These are phyloP conservation scores for Drosophila carrolli DNA, from an alignment of 1,140 invertebrate species.

Conservation along the genomic window DNA sequence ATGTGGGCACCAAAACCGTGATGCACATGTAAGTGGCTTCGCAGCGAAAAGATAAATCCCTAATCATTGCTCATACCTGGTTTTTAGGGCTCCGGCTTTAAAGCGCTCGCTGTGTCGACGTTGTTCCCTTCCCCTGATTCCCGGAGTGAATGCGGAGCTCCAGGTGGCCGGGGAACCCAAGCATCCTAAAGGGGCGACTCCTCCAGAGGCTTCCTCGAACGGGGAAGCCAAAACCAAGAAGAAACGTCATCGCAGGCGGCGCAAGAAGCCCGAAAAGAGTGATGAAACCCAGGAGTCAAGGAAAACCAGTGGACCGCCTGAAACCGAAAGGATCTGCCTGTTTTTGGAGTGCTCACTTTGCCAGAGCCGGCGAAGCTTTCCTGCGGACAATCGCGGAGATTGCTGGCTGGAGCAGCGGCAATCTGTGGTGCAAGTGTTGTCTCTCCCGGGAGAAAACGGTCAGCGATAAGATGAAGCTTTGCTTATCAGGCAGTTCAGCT, in stretches of 20 bases:
- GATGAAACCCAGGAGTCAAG: background rate
- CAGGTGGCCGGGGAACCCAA: background rate
- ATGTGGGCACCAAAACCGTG: slow-evolving; percentile 63
- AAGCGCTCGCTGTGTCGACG: slow-evolving; percentile 64
- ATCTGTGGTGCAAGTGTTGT: slow-evolving; percentile 41
- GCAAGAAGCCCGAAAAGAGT: slow-evolving; percentile 1
- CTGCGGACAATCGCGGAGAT: slow-evolving; percentile 25
- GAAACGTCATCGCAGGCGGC: slow-evolving; percentile 23
- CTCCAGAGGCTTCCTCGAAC: background rate
- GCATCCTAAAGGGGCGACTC: background rate
- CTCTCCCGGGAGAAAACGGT: slow-evolving; percentile 3
- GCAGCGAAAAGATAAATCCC: background rate
- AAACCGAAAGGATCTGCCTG: slow-evolving; percentile 8
- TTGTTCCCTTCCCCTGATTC: slow-evolving; percentile 58
- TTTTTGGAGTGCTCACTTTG: slow-evolving; percentile 54
- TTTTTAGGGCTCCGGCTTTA: slow-evolving; percentile 49
- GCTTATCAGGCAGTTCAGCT: slow-evolving; percentile 10
- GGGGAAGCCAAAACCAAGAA: slow-evolving; percentile 11
- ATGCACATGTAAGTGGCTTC: slow-evolving; percentile 56
- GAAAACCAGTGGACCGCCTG: background rate
- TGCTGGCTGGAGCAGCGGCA: slow-evolving; percentile 61
- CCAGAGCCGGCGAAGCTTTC: slow-evolving; percentile 42
- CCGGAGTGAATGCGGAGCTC: slow-evolving; percentile 56
- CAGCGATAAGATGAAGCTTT: slow-evolving; percentile 15
- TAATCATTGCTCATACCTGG: background rate